A percentile compares a stretch with the other conserved stretches of the same genome.
Evolutionary conservation across 2,797 vertebrate genomes (phyloP).

Genomic region (Pseudomugil gertrudae): DNA sequence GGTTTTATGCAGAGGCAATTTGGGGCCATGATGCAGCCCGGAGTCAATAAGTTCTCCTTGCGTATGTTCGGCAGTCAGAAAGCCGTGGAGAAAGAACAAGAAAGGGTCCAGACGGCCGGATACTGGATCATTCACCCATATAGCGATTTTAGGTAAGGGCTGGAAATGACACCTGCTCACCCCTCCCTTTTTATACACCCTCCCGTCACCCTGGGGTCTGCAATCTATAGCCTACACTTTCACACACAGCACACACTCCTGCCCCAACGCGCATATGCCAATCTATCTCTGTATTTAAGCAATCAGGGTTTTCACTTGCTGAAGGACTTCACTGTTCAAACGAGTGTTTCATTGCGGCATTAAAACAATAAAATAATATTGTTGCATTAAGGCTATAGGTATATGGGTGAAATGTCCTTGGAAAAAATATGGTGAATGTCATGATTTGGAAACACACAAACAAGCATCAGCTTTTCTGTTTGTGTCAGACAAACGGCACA

Average conservation of each 20-base stretch:
- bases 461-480: constrained; percentile 13
- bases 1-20: constrained; percentile 98
- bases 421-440: constrained; percentile 77
- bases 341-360: constrained; percentile 68
- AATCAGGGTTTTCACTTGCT: constrained; percentile 41
- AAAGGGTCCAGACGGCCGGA: constrained; percentile 97
- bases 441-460: constrained; percentile 47
- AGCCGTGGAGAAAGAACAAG: constrained; percentile 98
- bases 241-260: constrained; percentile 53
- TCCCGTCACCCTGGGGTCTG: constrained; percentile 69
- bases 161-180: constrained; percentile 73
- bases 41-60: constrained; percentile 99
- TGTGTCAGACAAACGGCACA: constrained; percentile 37
- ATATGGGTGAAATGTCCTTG: constrained; percentile 74
- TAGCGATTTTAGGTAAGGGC: constrained; percentile 98
- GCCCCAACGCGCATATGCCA: constrained; percentile 53
- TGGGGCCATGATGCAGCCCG: constrained; percentile 97
- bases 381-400: constrained; percentile 43
- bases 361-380: constrained; percentile 15
- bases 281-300: constrained; percentile 61
- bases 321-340: constrained; percentile 28
- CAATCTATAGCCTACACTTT: constrained; percentile 56
- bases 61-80: constrained; percentile 99
- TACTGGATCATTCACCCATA: constrained; percentile 99
- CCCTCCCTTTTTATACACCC: constrained; percentile 47